Evolutionary conservation across 1,140 invertebrate species (phyloP).

Genomic region (Vanessa tameamea): DNA sequence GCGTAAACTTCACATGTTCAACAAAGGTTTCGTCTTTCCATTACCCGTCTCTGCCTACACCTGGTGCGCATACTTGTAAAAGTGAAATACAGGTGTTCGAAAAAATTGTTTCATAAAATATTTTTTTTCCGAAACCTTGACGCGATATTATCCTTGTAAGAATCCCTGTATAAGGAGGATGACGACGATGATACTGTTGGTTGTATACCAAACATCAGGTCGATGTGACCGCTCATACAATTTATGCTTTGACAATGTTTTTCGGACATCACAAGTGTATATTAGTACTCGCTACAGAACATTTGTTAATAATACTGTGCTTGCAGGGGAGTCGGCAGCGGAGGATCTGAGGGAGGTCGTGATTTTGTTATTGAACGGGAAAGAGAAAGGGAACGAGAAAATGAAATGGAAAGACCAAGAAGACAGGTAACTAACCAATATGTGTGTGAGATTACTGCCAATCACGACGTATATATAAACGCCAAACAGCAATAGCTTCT

Average conservation of each 20-base stretch:
- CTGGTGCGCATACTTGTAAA: conserved; percentile 39
- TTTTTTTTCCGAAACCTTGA: no score
- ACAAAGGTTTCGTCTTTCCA: conserved; percentile 42
- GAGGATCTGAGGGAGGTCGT: conserved; percentile 58
- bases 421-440: conserved; percentile 53
- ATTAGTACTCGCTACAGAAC: not conserved
- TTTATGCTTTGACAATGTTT: no score
- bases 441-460: no score
- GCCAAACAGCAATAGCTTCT: no score
- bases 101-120: no score
- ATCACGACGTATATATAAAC: no score
- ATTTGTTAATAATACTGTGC: conserved; percentile 15
- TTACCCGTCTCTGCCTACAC: conserved; percentile 56
- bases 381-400: conserved; percentile 69
- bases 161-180: no score
- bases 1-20: conserved; percentile 38
- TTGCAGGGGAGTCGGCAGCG: conserved; percentile 65
- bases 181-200: no score
- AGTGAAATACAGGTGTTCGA: not conserved
- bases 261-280: no score
- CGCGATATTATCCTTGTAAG: no score
- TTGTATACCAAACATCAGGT: no score
- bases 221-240: no score
- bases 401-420: conserved; percentile 63
- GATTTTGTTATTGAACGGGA: conserved; percentile 78